Conservation (phyloP, 37 sponge, comb jelly and placozoan species). For the Diacarnus erythraeanus region DNA sequence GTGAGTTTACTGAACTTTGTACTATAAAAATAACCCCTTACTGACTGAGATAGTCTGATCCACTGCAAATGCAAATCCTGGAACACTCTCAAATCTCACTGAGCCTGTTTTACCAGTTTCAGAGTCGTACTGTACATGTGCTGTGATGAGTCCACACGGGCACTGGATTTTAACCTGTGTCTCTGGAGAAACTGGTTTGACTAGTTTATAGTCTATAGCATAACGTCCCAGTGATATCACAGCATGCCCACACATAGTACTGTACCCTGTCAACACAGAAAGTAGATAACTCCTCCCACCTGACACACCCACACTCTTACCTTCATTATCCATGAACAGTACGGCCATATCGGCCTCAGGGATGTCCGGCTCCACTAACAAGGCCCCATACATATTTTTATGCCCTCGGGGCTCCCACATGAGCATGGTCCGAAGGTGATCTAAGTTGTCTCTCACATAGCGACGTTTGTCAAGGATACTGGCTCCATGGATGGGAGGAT, state of each 20-base stretch:
- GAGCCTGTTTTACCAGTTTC: constrained; percentile 44
- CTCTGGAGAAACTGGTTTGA: constrained; percentile 67
- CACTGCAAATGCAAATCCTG: constrained; percentile 63
- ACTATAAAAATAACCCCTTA: background rate
- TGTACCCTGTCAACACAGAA: constrained; percentile 57
- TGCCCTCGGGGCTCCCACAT: constrained; percentile 90
- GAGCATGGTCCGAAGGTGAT: constrained; percentile 65
- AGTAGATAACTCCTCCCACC: background rate
- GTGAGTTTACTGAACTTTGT: background rate
- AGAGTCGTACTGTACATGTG: constrained; percentile 47
- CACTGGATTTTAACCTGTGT: constrained; percentile 87
- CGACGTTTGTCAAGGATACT: constrained; percentile 80
- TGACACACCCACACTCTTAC: background rate
- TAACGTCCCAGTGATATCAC: constrained; percentile 85
- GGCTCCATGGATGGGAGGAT: constrained; percentile 65
- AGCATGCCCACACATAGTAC: constrained; percentile 96
- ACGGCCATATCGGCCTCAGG: constrained; percentile 87
- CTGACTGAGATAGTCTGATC: constrained; percentile 49
- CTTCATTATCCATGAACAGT: constrained; percentile 78
- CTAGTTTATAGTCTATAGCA: constrained; percentile 78
- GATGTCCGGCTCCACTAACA: constrained; percentile 69
- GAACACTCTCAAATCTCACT: constrained; percentile 77
- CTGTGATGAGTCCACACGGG: constrained; percentile 85
- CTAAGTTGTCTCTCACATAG: constrained; percentile 65
- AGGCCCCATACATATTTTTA: constrained; percentile 83